Evolutionary conservation across 2,888 invertebrate species (phyloP).

Genomic region (Scaptomyza parva): DNA sequence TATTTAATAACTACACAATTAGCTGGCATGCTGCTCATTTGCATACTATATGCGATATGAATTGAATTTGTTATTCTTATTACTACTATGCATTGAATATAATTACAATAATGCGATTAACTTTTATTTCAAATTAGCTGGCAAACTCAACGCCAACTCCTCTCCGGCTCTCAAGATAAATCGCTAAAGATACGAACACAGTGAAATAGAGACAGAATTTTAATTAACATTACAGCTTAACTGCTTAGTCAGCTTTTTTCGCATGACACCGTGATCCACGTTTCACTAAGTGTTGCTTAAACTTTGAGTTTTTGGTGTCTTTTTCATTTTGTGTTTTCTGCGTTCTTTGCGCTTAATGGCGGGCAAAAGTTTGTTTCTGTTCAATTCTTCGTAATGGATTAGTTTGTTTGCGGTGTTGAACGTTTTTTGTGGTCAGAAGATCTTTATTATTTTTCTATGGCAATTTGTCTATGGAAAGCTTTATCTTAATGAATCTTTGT

Average conservation of each 20-base stretch:
- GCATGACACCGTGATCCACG: conserved; percentile 32
- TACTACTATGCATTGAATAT: conserved; percentile 42
- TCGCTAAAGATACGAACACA: conserved; percentile 24
- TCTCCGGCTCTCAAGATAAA: conserved; percentile 28
- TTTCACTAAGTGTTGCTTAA: conserved; percentile 13
- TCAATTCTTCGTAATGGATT: conserved; percentile 23
- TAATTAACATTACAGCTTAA: conserved; percentile 71
- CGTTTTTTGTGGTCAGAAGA: conserved; percentile 1
- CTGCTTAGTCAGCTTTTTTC: conserved; percentile 12
- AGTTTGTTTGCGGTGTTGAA: conserved; percentile 2
- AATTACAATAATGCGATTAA: conserved; percentile 67
- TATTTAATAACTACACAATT: conserved; percentile 75
- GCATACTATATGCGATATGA: conserved; percentile 66
- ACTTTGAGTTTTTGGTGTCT: conserved; percentile 15
- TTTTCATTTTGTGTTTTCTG: not conserved
- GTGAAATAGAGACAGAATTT: conserved; percentile 50
- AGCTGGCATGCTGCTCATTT: conserved; percentile 61
- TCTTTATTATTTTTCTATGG: conserved; percentile 1
- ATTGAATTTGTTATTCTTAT: conserved; percentile 52
- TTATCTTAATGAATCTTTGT: too few species aligned
- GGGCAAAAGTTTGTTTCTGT: conserved; percentile 19
- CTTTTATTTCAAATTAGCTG: conserved; percentile 67
- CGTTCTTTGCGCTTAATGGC: conserved; percentile 28
- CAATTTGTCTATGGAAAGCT: too few species aligned
- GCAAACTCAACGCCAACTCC: conserved; percentile 30